Evolutionary conservation across 2,888 invertebrate species (phyloP), one percentile per base, ranked within the genome.

Genomic region (Chromoteleia sp.): DNA sequence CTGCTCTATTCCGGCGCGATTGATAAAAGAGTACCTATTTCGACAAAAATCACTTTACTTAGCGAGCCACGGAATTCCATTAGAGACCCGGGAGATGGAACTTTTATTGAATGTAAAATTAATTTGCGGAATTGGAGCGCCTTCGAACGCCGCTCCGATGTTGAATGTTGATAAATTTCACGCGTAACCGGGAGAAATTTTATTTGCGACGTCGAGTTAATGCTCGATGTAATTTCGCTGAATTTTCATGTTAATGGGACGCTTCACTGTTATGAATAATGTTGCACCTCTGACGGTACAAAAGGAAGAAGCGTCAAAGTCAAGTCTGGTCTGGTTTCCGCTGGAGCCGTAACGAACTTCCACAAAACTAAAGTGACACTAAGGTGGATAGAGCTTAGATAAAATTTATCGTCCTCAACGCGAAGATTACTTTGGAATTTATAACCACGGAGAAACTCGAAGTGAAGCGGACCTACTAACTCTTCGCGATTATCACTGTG

Each of bases 1-100:
- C n/a, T n/a, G n/a, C n/a, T n/a, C n/a, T n/a, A n/a, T n/a, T n/a
- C 83, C 84, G 87, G 87, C 89, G 87, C 87, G 78, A 89, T 86
- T 88, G 86, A 85, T 85, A 86, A 87, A 83, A 83, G 84, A 58
- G 52, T 52, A 58, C 41, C 74, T 73, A 71, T 77, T 68, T 61
- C 54, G 12, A 56, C 68, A 68, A 73, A 77, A 81, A 77, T 73
- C 54, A 36, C 54, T 52, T 68, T 30, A 61, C 61, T 54, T 54
- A 50, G 25, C 36, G n/a, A 19, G 15, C 10, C 25, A 15, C 56
- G 39, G n/a, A 17, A 59, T 67, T 59, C 52, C 75, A 59, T 52
- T 52, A 41, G n/a, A 30, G 17, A 45, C 25, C 30, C 19, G 25
- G 8, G 12, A 8, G 36, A 56, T 58, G 15, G 30, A 48, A 59